Evolutionary conservation across 1,140 invertebrate genomes (phyloP).

Genomic region (Mylabris phalerata): DNA sequence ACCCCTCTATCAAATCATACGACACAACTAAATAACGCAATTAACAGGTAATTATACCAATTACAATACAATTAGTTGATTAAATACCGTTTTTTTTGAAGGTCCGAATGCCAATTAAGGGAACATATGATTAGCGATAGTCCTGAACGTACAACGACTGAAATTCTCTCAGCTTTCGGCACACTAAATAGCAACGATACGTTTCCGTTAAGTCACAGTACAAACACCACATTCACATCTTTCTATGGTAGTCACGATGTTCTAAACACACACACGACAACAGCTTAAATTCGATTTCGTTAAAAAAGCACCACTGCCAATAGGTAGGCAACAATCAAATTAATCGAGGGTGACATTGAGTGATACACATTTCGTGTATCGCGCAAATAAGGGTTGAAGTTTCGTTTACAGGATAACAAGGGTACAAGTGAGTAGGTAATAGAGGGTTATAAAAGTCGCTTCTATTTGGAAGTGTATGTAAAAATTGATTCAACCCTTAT

Average conservation of each 20-base stretch:
- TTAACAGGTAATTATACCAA: constrained; percentile 12
- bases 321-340: no score
- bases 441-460: no score
- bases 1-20: constrained; percentile 19
- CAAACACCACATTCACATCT: constrained; percentile 63
- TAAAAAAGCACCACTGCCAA: no score
- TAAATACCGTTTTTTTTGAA: constrained; percentile 10
- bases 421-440: no score
- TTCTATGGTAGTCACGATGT: constrained; percentile 53
- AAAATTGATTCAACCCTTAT: no score
- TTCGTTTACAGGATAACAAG: no score
- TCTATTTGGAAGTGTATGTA: no score
- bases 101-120: constrained; percentile 35
- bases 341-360: no score
- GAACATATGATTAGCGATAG: constrained; percentile 37
- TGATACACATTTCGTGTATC: no score
- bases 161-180: constrained; percentile 36
- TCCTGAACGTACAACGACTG: constrained; percentile 29
- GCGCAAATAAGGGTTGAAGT: no score
- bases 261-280: constrained; percentile 31
- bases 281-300: constrained; percentile 12
- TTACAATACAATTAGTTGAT: constrained; percentile 1
- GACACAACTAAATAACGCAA: constrained; percentile 19
- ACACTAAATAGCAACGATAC: constrained; percentile 38
- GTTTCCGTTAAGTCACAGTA: constrained; percentile 46